Base-by-base conservation (phyloP, 1,140 invertebrate species). In the Wiebesia pumilae region DNA sequence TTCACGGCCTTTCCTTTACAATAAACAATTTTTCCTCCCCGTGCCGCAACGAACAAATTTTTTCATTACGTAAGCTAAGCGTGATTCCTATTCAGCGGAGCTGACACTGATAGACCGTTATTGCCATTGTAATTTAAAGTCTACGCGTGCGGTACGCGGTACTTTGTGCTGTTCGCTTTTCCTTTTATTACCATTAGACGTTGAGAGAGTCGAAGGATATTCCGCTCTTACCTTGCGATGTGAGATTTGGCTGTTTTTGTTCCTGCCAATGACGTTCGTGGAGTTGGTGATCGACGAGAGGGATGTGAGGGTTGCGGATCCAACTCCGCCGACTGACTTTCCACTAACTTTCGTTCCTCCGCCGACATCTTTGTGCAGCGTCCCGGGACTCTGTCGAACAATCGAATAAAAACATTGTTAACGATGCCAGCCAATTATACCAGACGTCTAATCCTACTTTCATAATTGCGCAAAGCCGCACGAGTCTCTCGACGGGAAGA, bases 291-390 rank as follows among this genome's bases (percentile, higher is more conserved):
- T 94, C 89, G 92, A 92, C 69, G 93, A 94, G 84, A 94, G 91
- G 75, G 92, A 92, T 85, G 93, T 93, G 89, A 94, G 93, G 90
- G 93, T 93, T 88, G 93, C 93, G 67, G 92, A 92, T 58, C 93
- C 93, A n/a, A 87, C 82, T 24, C 86, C 82, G 88, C 93, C 92
- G 89, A 93, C 90, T 84, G 92, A 92, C 89, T 94, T 93, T 82
- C 91, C 92, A 90, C 92, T 93, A 88, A 93, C 92, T 92, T 94
- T 94, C 86, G 93, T 93, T 88, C 93, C 93, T 88, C 91, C 92
- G 86, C 92, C 91, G 88, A 93, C 93, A 94, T 94, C 93, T 91
- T 94, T 94, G 91, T 94, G 93, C 89, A 93, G 89, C 89, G 93
- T 93, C 90, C 93, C 93, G 90, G 93, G 93, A 93, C 93, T 93